Percentiles rank a stretch among this genome's conserved stretches.
phyloP scores from a whole-genome alignment of 2,888 invertebrate species.

The Sclerodermus sp. region DNA sequence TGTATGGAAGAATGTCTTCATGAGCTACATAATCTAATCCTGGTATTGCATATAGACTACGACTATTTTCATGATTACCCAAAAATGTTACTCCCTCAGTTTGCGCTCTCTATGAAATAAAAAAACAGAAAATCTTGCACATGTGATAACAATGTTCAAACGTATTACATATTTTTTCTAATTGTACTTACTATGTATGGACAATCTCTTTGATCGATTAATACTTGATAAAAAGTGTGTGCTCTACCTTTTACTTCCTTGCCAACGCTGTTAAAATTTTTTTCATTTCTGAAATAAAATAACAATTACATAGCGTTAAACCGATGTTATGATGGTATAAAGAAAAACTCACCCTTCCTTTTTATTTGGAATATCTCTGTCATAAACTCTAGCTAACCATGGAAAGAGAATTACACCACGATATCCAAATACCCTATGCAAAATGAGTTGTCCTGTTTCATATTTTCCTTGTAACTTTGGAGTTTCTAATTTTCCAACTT shows the following conservation, averaged over 20 bases:
- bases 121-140: slow-evolving; percentile 1
- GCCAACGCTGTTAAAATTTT: slow-evolving; percentile 61
- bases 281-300: slow-evolving; percentile 35
- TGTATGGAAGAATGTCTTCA: slow-evolving; percentile 94
- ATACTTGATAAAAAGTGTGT: slow-evolving; percentile 95
- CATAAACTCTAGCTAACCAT: slow-evolving; percentile 94
- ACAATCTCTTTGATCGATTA: slow-evolving; percentile 96
- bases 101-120: slow-evolving; percentile 79
- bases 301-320: background rate
- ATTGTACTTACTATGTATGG: slow-evolving; percentile 84
- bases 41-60: slow-evolving; percentile 94
- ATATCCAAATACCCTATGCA: slow-evolving; percentile 97
- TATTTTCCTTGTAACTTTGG: slow-evolving; percentile 89
- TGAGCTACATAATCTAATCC: slow-evolving; percentile 98
- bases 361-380: slow-evolving; percentile 81
- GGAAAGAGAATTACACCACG: slow-evolving; percentile 96
- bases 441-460: slow-evolving; percentile 92
- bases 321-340: slow-evolving; percentile 1
- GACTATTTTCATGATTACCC: slow-evolving; percentile 92
- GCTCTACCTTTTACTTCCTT: slow-evolving; percentile 89
- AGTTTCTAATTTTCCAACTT: slow-evolving; percentile 88
- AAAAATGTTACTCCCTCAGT: slow-evolving; percentile 97
- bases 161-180: slow-evolving; percentile 4
- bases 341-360: slow-evolving; percentile 59
- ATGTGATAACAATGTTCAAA: background rate